Evolutionary conservation across 2,113 vertebrate genomes (phyloP), one percentile per base, ranked within the genome.

Genomic region (Oryzias javanicus): DNA sequence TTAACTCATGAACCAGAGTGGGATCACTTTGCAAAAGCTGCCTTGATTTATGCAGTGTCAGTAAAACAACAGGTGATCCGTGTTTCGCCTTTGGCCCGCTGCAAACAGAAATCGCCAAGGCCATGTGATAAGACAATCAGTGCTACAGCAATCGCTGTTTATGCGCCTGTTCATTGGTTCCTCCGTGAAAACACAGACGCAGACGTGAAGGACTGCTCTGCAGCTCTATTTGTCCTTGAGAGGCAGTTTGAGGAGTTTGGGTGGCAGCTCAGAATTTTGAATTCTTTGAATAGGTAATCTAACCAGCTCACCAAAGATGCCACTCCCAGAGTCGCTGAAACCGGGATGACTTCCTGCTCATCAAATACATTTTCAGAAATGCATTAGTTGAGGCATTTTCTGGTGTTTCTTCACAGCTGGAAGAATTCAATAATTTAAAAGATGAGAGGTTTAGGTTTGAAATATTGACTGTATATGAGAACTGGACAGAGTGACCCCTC

Each of bases 271-370:
- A 60, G n/a, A 13, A 20, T 40, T 14, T 54, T 54, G 4, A n/a
- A n/a, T 52, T 68, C 64, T 71, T 74, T 68, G 74, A 60, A 82
- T 79, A 77, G 75, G 72, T 81, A 56, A 67, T 75, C 57, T 45
- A 17, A 20, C 46, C 67, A 24, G 53, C 41, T 44, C 48, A 5
- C 18, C 42, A 62, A 59, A 8, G 0, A 24, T 10, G 60, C 77
- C 77, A 60, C 78, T 67, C 81, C 86, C 75, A 19, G 29, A 4
- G 0, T 68, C 49, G 19, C 61, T 44, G 46, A 64, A 64, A 69
- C 65, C 65, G 24, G 40, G 16, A n/a, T 12, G 19, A 1, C 46
- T 77, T 82, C 72, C 77, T 82, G 57, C 81, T 82, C 54, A 55
- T 64, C 6, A 63, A 60, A 68, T 29, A n/a, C 64, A 50, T 18